phyloP scores from a whole-genome alignment of 2,797 vertebrate genomes.

The Hozukius guyotensis region DNA sequence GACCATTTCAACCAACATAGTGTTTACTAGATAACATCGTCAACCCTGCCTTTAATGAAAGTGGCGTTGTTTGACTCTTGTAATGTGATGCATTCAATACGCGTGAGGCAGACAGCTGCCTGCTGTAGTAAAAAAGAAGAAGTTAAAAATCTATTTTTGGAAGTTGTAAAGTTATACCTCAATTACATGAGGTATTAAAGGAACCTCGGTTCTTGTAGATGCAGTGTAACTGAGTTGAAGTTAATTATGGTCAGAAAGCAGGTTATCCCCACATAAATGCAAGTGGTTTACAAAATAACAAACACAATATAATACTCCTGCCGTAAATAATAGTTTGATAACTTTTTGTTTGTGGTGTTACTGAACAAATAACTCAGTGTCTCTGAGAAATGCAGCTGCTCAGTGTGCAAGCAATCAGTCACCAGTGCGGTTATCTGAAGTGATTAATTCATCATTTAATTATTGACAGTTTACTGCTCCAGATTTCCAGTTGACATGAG shows the following conservation, averaged over 20 bases:
- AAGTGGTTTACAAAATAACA: not conserved
- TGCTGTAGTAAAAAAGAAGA: no score
- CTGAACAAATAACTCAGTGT: not conserved
- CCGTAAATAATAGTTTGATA: not conserved
- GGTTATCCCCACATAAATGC: not conserved
- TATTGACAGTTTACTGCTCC: constrained; percentile 18
- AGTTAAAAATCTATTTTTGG: no score
- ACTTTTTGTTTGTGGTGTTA: not conserved
- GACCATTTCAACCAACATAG: no score
- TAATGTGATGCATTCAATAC: no score
- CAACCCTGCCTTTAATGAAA: no score
- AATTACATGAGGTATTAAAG: no score
- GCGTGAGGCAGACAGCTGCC: no score
- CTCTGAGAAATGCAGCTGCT: not conserved
- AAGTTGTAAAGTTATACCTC: no score
- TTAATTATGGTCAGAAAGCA: not conserved
- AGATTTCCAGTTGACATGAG: not conserved
- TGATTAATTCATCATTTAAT: constrained; percentile 3
- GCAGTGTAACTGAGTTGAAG: not conserved
- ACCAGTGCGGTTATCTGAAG: not conserved
- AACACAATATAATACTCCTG: not conserved
- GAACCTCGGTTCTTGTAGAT: no score
- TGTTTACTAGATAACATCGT: no score
- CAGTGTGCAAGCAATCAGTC: not conserved
- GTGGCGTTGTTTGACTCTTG: no score